These are phyloP conservation scores for Eucera pruinosa DNA, from an alignment of 2,888 invertebrate species.

Conservation along the genomic window DNA sequence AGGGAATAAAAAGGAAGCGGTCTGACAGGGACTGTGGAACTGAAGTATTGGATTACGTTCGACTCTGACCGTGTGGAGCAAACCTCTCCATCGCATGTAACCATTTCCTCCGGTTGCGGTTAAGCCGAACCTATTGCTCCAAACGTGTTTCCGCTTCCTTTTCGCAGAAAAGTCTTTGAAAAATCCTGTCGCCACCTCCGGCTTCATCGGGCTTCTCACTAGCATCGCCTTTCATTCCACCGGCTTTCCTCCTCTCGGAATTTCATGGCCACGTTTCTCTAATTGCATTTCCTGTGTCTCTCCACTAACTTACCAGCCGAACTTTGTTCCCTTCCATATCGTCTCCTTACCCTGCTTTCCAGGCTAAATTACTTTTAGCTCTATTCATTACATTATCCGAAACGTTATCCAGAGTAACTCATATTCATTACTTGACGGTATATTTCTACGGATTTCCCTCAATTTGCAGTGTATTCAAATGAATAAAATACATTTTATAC, in stretches of 20 bases:
- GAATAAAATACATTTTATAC: not conserved
- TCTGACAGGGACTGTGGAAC: slow-evolving; percentile 36
- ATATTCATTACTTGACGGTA: no score
- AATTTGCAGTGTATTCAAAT: not conserved
- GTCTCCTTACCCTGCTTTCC: no score
- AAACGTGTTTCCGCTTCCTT: slow-evolving; percentile 46
- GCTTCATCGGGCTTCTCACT: slow-evolving; percentile 45
- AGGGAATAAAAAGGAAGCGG: slow-evolving; percentile 53
- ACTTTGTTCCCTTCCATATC: not conserved
- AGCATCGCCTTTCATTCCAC: slow-evolving; percentile 56
- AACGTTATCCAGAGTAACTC: no score
- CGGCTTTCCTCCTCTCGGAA: slow-evolving; percentile 38
- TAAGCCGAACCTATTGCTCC: slow-evolving; percentile 47
- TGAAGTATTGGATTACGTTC: slow-evolving; percentile 60
- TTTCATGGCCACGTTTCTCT: slow-evolving; percentile 44
- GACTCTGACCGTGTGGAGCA: slow-evolving; percentile 43
- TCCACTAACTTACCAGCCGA: slow-evolving; percentile 6
- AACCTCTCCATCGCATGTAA: slow-evolving; percentile 48
- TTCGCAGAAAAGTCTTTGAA: slow-evolving; percentile 54
- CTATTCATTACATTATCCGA: no score
- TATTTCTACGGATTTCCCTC: not conserved
- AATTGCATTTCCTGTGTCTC: slow-evolving; percentile 55
- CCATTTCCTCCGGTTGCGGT: slow-evolving; percentile 62
- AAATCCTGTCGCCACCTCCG: slow-evolving; percentile 57
- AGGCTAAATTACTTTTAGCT: not conserved